Percentiles rank a stretch among this genome's conserved stretches.
phyloP scores from a whole-genome alignment of 2,797 vertebrate species.

The Syncerus caffer region DNA sequence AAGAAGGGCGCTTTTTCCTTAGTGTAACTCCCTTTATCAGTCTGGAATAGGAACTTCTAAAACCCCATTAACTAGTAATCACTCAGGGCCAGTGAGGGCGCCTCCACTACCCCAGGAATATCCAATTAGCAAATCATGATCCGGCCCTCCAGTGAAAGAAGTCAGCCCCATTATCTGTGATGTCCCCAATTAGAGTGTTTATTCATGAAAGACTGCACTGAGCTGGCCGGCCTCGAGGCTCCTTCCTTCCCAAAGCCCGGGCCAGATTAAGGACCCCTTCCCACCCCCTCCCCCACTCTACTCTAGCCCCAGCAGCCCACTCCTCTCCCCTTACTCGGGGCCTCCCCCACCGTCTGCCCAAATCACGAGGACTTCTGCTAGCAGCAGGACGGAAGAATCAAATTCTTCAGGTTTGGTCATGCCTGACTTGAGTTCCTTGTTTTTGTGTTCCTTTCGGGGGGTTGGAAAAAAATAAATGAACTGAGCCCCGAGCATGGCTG shows the following conservation, averaged over 20 bases:
- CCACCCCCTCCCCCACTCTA: not conserved
- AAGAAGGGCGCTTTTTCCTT: not conserved
- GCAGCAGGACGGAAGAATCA: conserved; percentile 53
- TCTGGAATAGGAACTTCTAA: conserved; percentile 32
- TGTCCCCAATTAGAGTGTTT: conserved; percentile 76
- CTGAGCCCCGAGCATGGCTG: conserved; percentile 22
- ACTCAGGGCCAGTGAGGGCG: conserved; percentile 43
- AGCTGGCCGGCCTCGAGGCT: not conserved
- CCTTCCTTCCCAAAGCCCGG: not conserved
- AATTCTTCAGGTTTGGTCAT: conserved; percentile 65
- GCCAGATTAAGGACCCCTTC: not conserved
- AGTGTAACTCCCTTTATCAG: not conserved
- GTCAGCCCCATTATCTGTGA: conserved; percentile 73
- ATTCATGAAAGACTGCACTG: conserved; percentile 58
- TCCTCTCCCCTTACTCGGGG: not conserved
- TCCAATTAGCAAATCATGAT: conserved; percentile 76
- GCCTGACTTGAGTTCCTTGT: conserved; percentile 64
- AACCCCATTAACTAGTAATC: conserved; percentile 67
- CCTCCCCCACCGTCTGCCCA: not conserved
- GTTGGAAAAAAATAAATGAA: conserved; percentile 35
- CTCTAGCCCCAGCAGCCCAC: not conserved
- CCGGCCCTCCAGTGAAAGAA: conserved; percentile 56
- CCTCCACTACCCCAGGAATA: conserved; percentile 62
- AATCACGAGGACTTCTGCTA: conserved; percentile 49
- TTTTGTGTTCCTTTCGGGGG: conserved; percentile 25